A percentile compares a stretch with the other conserved stretches of the same genome.
Evolutionary conservation across 2,888 invertebrate genomes (phyloP).

Genomic region (Stratiomys singularior): DNA sequence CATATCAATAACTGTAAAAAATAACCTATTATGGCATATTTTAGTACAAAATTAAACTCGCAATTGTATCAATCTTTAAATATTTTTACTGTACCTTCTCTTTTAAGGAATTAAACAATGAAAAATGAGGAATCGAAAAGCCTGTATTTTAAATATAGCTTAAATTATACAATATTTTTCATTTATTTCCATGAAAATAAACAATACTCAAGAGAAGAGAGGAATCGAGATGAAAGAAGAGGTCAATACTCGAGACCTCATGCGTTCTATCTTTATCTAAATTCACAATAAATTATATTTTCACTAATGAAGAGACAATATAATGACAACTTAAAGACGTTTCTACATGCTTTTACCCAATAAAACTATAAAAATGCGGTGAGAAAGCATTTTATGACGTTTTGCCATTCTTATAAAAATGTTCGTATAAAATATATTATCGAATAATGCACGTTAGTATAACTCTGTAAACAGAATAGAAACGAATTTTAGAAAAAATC

Average conservation of each 20-base stretch:
- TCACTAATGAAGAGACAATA: not conserved
- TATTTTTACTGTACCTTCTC: not conserved
- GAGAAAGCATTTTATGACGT: slow-evolving; percentile 8
- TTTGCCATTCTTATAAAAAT: slow-evolving; percentile 31
- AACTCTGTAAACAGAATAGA: slow-evolving; percentile 12
- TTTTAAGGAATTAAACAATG: not conserved
- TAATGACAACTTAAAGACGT: slow-evolving; percentile 1
- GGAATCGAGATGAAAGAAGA: not conserved
- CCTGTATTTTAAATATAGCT: not conserved
- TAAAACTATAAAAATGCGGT: slow-evolving; percentile 5
- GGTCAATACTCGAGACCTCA: not conserved
- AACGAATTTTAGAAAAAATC: slow-evolving; percentile 10
- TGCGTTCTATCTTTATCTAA: slow-evolving; percentile 10
- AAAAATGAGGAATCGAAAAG: slow-evolving; percentile 14
- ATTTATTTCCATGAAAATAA: not conserved
- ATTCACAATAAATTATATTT: slow-evolving; percentile 8
- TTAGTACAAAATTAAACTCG: slow-evolving; percentile 42
- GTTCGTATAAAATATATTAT: slow-evolving; percentile 38
- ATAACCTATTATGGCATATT: slow-evolving; percentile 46
- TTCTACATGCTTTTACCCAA: not conserved
- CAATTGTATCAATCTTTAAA: slow-evolving; percentile 21
- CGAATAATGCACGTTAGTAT: slow-evolving; percentile 35
- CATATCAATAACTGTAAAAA: slow-evolving; percentile 44
- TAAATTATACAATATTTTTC: slow-evolving; percentile 2
- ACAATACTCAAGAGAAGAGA: not conserved